Evolutionary conservation across 2,797 vertebrate genomes (phyloP), one percentile per base, ranked within the genome.

Genomic region (Enteromius paludinosus): DNA sequence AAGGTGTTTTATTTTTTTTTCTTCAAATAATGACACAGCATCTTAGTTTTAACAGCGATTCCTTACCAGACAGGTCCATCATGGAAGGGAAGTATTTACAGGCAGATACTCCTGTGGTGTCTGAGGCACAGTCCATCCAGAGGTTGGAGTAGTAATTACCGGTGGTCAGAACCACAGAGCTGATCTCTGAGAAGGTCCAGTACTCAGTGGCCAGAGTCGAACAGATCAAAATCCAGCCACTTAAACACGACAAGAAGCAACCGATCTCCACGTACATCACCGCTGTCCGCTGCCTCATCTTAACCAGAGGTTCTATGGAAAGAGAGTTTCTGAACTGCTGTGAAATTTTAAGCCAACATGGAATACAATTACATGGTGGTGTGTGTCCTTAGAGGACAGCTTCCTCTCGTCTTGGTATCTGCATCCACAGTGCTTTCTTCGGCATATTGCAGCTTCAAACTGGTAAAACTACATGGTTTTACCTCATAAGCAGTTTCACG

Each of bases 11-110:
- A 3, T 66, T n/a, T 66, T n/a, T 0, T 0, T 14, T 68, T 14
- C 6, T 10, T n/a, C 66, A 69, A 9, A 69, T 69, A 7, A 45
- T 28, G 23, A 23, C 38, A 17, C 68, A 70, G 8, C 15, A 0
- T 25, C 6, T 45, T 1, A 43, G 12, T 70, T 70, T 70, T 0
- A 28, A 47, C 28, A 33, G 47, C 52, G 70, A 52, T 72, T 72
- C 28, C 45, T 89, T 81, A 96, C 95, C 92, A 41, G 94, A 87
- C 64, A 95, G 88, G 8, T 83, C 93, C 91, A 96, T 83, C 93
- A 96, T 80, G 81, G 94, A 95, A 1, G 94, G 92, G 87, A 92
- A 95, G 6, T 94, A 91, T 87, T 95, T 96, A 90, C 95, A 96
- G 90, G 95, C 93, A 0, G 94, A 94, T 23, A 93, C 94, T 41